phyloP scores from a whole-genome alignment of 2,797 vertebrate species.

The Bryconaethiops microstoma region DNA sequence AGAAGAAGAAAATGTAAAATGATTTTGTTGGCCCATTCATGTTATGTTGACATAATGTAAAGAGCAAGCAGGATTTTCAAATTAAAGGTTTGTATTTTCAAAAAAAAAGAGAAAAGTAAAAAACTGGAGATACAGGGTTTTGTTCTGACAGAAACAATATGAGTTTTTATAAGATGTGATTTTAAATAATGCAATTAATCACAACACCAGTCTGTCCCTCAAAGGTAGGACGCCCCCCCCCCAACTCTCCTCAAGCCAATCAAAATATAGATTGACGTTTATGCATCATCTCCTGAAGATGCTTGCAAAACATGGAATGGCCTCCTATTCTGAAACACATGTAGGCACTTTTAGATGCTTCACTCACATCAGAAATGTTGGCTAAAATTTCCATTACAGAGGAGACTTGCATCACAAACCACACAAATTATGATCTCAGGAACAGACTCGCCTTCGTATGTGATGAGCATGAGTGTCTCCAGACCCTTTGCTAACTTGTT shows the following conservation, averaged over 20 bases:
- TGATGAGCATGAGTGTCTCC: constrained; percentile 75
- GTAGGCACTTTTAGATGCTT: background rate
- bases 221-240: background rate
- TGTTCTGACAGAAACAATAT: no score
- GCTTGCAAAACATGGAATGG: background rate
- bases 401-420: constrained; percentile 16
- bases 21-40: no score
- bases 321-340: background rate
- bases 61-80: no score
- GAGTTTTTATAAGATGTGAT: no score
- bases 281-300: background rate
- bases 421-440: constrained; percentile 14
- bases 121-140: no score
- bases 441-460: constrained; percentile 64
- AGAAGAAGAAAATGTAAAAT: no score
- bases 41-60: no score
- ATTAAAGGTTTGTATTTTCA: no score
- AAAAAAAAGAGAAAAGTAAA: no score
- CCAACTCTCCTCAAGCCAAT: background rate
- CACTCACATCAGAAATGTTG: background rate
- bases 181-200: background rate
- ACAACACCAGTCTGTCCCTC: background rate
- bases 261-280: background rate
- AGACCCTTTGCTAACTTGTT: constrained; percentile 67
- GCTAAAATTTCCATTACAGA: constrained; percentile 2